Base-by-base conservation (phyloP, 2,797 vertebrate species). In the Crocidura indochinensis region DNA sequence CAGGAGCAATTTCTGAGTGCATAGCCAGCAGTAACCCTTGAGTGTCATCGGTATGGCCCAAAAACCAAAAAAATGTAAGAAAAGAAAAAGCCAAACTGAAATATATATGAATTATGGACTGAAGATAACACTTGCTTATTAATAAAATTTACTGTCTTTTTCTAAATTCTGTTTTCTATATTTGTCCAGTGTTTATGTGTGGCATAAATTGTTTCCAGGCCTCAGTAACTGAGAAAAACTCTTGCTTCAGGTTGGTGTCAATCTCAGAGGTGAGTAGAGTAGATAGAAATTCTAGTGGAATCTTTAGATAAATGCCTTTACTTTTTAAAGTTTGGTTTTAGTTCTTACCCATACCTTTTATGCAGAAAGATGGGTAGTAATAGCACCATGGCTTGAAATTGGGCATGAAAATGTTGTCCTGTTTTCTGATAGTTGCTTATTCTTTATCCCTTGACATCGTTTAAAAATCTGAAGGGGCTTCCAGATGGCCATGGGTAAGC, bases 361-460 rank as follows among this genome's bases (percentile, higher is more conserved):
- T 91, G 65, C 84, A 89, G 31, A 84, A 24, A 93, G 74, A 76
- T 90, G 64, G 72, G 64, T 93, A 85, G 47, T 82, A 68, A 94
- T 49, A 72, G 27, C 75, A 29, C 67, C 7, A 31, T 73, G 72
- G 60, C 83, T 62, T 82, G 27, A 72, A 80, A 69, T 11, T 46
- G 90, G 79, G n/a, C 24, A 67, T 68, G 31, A 46, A 20, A 47
- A 86, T 53, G 60, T 67, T 88, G 29, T 84, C 10, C 44, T 94
- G 56, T 67, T 90, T 90, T 94, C 64, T 86, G 76, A 78, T 46
- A 24, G 26, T 87, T 89, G 38, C 53, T 27, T 88, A 64, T 71
- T 67, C 56, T 93, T 90, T 87, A 90, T 77, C 49, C 22, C 60
- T 88, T 84, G 51, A 51, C 1, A 8, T 90, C n/a, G 92, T 67